Evolutionary conservation across 35 echinoderm and acorn worm species (phyloP).

Genomic region (Strongylocentrotus purpuratus): DNA sequence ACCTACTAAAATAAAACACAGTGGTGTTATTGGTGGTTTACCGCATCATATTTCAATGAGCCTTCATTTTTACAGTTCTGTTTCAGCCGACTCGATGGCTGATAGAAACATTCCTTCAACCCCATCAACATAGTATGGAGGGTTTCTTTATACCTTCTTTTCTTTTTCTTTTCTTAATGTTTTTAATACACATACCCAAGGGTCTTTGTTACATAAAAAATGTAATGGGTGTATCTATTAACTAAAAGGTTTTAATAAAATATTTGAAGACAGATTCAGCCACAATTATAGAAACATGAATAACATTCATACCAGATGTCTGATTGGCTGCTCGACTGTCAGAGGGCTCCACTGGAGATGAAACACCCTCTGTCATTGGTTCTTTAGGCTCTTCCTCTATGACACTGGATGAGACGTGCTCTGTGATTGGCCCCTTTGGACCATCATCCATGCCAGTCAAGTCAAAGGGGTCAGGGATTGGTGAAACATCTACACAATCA

Average conservation of each 20-base stretch:
- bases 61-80: too few relatives aligned
- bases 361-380: conserved; percentile 33
- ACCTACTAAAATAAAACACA: too few relatives aligned
- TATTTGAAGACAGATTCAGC: background rate
- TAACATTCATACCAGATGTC: background rate
- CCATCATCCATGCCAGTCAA: background rate
- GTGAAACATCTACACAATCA: background rate
- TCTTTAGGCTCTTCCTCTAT: conserved; percentile 8
- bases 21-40: too few relatives aligned
- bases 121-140: background rate
- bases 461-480: conserved; percentile 24
- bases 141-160: too few relatives aligned
- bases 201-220: background rate
- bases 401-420: background rate
- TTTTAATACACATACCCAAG: background rate
- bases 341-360: background rate
- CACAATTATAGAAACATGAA: background rate
- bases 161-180: background rate
- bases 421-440: background rate
- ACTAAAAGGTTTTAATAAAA: background rate
- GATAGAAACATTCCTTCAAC: background rate
- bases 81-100: too few relatives aligned
- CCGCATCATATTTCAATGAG: too few relatives aligned
- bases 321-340: background rate
- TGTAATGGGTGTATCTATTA: background rate